Evolutionary conservation across 2,113 vertebrate genomes (phyloP).

Genomic region (Burhinus bistriatus): DNA sequence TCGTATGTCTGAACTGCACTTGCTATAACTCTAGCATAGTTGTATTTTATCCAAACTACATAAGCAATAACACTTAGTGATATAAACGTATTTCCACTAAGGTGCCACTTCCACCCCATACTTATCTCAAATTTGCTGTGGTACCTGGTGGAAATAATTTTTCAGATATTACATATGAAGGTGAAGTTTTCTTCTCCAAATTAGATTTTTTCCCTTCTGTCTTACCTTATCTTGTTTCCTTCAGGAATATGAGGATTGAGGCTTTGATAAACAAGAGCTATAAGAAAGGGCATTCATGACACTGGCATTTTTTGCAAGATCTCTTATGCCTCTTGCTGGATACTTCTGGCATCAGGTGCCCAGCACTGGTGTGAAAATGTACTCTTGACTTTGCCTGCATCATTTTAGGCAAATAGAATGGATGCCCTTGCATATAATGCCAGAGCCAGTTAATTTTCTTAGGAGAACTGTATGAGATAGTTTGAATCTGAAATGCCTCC

Average conservation of each 20-base stretch:
- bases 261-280: neutral
- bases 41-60: neutral
- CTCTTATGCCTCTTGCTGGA: neutral
- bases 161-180: neutral
- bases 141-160: neutral
- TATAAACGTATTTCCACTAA: neutral
- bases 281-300: neutral
- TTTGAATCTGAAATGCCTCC: neutral
- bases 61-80: neutral
- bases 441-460: neutral
- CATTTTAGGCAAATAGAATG: neutral
- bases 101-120: neutral
- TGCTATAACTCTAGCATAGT: neutral
- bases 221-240: neutral
- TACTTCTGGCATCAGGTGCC: neutral
- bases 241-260: neutral
- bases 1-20: neutral
- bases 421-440: neutral
- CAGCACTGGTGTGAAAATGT: neutral
- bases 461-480: neutral
- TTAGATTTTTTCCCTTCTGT: no score
- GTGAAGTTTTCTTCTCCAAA: neutral
- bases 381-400: neutral
- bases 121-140: neutral
- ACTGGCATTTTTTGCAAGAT: neutral